Base-by-base conservation (phyloP, 2,113 vertebrate species). In the Meles meles region DNA sequence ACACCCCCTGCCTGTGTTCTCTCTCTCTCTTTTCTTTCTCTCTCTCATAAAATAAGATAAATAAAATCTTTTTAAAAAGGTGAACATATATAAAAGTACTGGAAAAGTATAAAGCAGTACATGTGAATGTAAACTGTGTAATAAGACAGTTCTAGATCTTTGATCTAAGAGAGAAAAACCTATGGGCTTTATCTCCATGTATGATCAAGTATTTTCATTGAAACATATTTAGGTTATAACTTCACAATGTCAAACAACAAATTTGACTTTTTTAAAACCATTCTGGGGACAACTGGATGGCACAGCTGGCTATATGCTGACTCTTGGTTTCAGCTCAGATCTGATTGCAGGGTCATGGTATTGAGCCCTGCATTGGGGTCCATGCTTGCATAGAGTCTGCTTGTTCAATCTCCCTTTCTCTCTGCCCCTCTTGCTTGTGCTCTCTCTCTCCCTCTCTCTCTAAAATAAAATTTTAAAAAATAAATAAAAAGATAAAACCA, bases 181-280 rank as follows among this genome's bases (percentile, higher is more conserved):
- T 82, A 57, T 25, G 6, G 42, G 25, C 4, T 97, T 81, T 71
- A 77, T 63, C n/a, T 93, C 7, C 10, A 52, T 59, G 29, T 47
- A 5, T 76, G 29, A 57, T 47, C 42, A 69, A 91, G 18, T 15
- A 88, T 74, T 96, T 94, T 95, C 13, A 39, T 37, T 81, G 27
- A 96, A 91, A 72, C 31, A 49, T 91, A 90, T 84, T 88, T 85
- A 76, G 20, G 9, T 69, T 82, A 52, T 29, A 69, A 57, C 23
- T 93, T 93, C 23, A 67, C 2, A 82, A 65, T 55, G 9, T 42
- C 29, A 52, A 94, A 18, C 12, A 76, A 87, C 37, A 44, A 87
- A 55, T 81, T 57, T 88, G 9, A 94, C 23, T 90, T 94, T 94
- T 96, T 84, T 71, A 83, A 86, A 96, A 71, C 1, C 3, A 91